A percentile compares a stretch with the other conserved stretches of the same genome.
Conservation (phyloP, 2,797 vertebrate species). For the Crenichthys baileyi region DNA sequence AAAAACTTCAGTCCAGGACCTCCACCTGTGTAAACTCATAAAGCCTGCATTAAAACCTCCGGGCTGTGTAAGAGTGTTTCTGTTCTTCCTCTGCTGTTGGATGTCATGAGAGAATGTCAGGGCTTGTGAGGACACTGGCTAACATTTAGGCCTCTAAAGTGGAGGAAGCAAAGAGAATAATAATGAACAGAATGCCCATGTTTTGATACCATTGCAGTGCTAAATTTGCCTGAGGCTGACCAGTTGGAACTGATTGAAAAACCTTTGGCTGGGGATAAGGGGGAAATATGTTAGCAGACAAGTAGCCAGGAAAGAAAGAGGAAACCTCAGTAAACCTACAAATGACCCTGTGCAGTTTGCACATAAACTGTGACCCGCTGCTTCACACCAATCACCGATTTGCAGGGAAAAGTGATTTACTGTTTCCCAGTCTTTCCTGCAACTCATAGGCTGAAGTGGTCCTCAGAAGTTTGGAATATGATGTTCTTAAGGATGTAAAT, state of each 20-base stretch:
- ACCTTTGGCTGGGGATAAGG: conserved; percentile 33
- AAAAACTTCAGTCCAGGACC: conserved; percentile 52
- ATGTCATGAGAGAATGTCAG: conserved; percentile 47
- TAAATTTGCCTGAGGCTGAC: conserved; percentile 33
- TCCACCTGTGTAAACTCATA: conserved; percentile 75
- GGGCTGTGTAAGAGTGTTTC: conserved; percentile 49
- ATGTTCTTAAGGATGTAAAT: neutral
- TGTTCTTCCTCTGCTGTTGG: conserved; percentile 37
- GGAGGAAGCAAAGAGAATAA: conserved; percentile 62
- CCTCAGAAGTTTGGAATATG: neutral
- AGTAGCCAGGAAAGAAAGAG: conserved; percentile 26
- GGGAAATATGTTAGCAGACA: conserved; percentile 7
- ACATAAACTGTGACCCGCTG: conserved; percentile 42
- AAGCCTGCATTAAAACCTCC: conserved; percentile 51
- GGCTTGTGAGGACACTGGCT: conserved; percentile 58
- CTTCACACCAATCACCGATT: conserved; percentile 27
- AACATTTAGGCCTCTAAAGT: conserved; percentile 44
- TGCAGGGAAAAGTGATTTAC: conserved; percentile 49
- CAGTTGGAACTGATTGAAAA: conserved; percentile 45
- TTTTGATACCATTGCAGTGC: conserved; percentile 49
- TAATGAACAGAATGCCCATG: conserved; percentile 46
- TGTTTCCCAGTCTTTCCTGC: conserved; percentile 41
- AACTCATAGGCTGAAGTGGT: conserved; percentile 27
- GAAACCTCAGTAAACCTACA: conserved; percentile 40
- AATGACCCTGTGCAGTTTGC: conserved; percentile 41